These are phyloP conservation scores for Netelia inedita DNA, from an alignment of 2,888 invertebrate species.

Conservation along the genomic window DNA sequence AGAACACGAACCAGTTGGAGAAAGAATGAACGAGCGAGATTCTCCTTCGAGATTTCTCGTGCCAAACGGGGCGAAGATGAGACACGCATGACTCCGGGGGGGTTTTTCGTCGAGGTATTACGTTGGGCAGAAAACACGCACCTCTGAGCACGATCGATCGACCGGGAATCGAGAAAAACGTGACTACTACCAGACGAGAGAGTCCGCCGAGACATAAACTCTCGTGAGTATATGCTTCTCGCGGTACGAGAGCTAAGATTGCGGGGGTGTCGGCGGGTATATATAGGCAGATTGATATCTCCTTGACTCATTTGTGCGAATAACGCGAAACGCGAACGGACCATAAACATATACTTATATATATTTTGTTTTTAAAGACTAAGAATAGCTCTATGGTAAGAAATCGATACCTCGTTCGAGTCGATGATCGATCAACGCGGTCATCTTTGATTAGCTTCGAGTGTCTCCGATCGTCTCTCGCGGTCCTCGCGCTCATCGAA, in stretches of 20 bases:
- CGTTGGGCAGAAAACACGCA: slow-evolving; percentile 8
- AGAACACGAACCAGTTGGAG: slow-evolving; percentile 19
- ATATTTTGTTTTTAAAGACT: background rate
- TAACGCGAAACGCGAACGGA: slow-evolving; percentile 46
- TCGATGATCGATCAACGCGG: slow-evolving; percentile 58
- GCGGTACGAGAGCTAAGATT: slow-evolving; percentile 20
- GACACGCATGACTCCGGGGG: slow-evolving; percentile 47
- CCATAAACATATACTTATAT: background rate
- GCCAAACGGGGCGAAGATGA: slow-evolving; percentile 14
- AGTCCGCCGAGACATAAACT: slow-evolving; percentile 39
- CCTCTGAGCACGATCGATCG: slow-evolving; percentile 52
- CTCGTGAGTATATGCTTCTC: slow-evolving; percentile 39
- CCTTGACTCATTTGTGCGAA: slow-evolving; percentile 58
- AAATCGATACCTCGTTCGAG: slow-evolving; percentile 46
- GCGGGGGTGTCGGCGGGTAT: slow-evolving; percentile 48
- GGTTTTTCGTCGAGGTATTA: slow-evolving; percentile 38
- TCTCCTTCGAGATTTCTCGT: background rate
- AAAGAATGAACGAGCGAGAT: slow-evolving; percentile 2
- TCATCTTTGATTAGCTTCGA: slow-evolving; percentile 57
- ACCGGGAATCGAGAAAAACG: slow-evolving; percentile 44
- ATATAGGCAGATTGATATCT: slow-evolving; percentile 56
- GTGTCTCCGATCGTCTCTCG: slow-evolving; percentile 27
- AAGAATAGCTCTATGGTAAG: slow-evolving; percentile 22
- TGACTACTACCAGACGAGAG: slow-evolving; percentile 55
- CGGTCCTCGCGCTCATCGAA: background rate